Evolutionary conservation across 2,888 invertebrate species (phyloP).

Genomic region (Cryptosula pallasiana): DNA sequence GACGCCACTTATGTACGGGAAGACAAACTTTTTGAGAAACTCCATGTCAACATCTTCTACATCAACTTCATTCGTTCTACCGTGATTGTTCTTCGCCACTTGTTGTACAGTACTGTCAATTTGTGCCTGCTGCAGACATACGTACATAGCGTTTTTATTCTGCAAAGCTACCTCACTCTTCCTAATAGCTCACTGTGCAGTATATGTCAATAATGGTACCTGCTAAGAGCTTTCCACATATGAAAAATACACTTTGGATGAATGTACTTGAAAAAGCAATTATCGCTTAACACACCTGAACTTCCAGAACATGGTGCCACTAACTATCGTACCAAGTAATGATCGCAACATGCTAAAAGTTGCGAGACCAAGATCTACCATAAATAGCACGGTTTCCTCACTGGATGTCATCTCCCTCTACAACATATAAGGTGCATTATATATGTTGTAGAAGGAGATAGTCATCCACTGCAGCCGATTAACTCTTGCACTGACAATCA

Average conservation of each 20-base stretch:
- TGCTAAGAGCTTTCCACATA: no score
- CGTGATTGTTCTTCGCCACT: not conserved
- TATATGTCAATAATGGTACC: no score
- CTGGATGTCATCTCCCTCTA: not conserved
- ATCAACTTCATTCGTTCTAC: not conserved
- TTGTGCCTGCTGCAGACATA: not conserved
- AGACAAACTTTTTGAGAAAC: not conserved
- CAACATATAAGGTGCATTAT: not conserved
- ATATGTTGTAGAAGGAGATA: not conserved
- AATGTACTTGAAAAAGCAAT: no score
- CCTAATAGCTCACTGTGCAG: no score
- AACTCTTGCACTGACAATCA: no score
- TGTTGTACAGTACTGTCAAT: not conserved
- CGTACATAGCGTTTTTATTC: no score
- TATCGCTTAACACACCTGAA: no score
- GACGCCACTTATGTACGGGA: constrained; percentile 1
- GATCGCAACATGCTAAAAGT: not conserved
- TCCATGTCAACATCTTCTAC: not conserved
- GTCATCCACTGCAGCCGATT: no score
- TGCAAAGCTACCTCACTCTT: no score
- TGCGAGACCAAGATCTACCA: not conserved
- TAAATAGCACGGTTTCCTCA: not conserved
- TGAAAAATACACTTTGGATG: no score
- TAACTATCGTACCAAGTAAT: not conserved
- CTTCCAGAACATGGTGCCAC: no score